Evolutionary conservation across 2,797 vertebrate genomes (phyloP).

Genomic region (Sebastes melanostomus): DNA sequence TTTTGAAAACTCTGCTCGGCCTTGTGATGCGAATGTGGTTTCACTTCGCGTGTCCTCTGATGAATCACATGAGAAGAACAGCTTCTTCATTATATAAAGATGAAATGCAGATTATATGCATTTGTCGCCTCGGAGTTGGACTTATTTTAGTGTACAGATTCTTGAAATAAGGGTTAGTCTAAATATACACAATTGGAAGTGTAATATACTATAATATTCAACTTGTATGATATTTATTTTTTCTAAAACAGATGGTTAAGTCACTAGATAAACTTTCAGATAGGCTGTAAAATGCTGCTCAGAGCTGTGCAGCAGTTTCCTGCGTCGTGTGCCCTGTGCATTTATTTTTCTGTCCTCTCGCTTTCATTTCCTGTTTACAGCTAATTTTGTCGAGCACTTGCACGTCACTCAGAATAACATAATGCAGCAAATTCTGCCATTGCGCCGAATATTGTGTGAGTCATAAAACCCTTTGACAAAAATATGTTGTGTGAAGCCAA

Average conservation of each 20-base stretch:
- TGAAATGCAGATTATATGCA: slow-evolving; percentile 33
- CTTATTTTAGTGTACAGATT: neutral
- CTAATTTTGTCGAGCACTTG: slow-evolving; percentile 12
- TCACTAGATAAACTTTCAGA: neutral
- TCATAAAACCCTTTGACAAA: slow-evolving; percentile 10
- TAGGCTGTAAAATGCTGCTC: neutral
- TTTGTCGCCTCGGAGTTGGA: neutral
- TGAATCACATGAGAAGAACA: slow-evolving; percentile 55
- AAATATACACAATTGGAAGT: neutral
- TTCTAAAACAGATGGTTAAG: neutral
- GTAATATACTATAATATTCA: neutral
- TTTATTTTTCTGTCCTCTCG: slow-evolving; percentile 32
- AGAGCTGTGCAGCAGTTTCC: slow-evolving; percentile 32
- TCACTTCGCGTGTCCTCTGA: slow-evolving; percentile 31
- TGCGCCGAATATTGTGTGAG: slow-evolving; percentile 1
- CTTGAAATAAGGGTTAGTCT: neutral
- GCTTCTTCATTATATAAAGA: slow-evolving; percentile 39
- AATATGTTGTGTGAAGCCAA: neutral
- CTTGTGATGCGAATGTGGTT: slow-evolving; percentile 53
- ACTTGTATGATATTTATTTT: neutral
- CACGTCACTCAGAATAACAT: slow-evolving; percentile 12
- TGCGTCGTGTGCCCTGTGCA: neutral
- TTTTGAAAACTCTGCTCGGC: slow-evolving; percentile 26
- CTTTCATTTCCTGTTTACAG: slow-evolving; percentile 68
- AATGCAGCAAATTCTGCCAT: slow-evolving; percentile 17